These are phyloP conservation scores for Venturia canescens DNA, from an alignment of 1,140 invertebrate species.

Conservation along the genomic window DNA sequence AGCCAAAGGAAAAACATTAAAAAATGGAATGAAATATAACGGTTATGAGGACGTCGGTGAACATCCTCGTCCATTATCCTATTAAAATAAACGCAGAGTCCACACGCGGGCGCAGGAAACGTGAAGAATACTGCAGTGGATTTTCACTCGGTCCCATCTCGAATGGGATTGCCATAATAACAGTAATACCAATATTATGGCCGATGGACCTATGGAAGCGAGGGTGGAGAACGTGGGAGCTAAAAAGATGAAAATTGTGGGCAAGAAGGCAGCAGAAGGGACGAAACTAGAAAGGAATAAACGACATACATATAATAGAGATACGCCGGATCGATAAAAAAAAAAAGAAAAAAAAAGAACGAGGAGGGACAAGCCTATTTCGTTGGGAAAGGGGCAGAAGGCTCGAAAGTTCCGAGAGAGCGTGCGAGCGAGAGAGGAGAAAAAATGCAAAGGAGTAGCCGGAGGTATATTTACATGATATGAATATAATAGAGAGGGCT, in stretches of 20 bases:
- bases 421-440: not conserved
- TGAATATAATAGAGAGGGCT: conserved; percentile 76
- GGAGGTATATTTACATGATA: conserved; percentile 75
- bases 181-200: not conserved
- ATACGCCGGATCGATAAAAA: not conserved
- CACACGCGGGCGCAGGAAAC: not conserved
- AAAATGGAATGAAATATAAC: not conserved
- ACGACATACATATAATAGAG: conserved; percentile 6
- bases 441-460: conserved; percentile 42
- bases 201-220: conserved; percentile 21
- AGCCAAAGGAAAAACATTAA: not conserved
- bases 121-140: conserved; percentile 1
- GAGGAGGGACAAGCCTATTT: not conserved
- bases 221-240: conserved; percentile 13
- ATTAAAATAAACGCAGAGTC: conserved; percentile 67
- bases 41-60: too few relatives aligned
- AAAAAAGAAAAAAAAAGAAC: not conserved
- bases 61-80: conserved; percentile 59
- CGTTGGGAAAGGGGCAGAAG: not conserved
- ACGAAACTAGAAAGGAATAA: not conserved
- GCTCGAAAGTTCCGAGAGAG: not conserved
- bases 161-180: not conserved
- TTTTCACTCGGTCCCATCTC: not conserved
- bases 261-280: not conserved
- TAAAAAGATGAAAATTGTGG: not conserved